Evolutionary conservation across 2,113 vertebrate species (phyloP), one percentile per base, ranked within the genome.

Genomic region (Pelodiscus sinensis): DNA sequence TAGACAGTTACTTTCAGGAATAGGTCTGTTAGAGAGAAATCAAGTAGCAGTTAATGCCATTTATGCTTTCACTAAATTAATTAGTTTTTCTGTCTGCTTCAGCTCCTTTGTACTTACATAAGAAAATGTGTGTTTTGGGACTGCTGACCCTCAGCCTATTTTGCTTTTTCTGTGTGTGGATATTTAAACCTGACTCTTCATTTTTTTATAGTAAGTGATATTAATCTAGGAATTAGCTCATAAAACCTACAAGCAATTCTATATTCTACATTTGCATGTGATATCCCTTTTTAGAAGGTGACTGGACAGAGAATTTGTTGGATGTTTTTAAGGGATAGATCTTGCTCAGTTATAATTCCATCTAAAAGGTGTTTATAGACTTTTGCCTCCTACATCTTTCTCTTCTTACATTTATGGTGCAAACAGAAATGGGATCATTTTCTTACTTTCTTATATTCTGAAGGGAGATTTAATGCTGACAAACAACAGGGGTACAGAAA

Each of bases 21-120:
- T 11, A 80, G 44, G 24, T 11, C 92, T 65, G 84, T 57, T 71
- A 90, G 31, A 71, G 22, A 13, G 80, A 88, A 52, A 92, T 94
- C 65, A 79, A 91, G 38, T 62, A n/a, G 82, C 60, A 88, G n/a
- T 56, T 88, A 92, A 92, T 3, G 0, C 52, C 93, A 78, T 95
- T 96, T 96, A 57, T 25, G 82, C 84, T 94, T 95, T 82, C 80
- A 84, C 81, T 79, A 4, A 27, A 75, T 88, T 94, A 52, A 91
- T 83, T 89, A 62, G 93, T 92, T 96, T 73, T 50, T 94, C 55
- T 35, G 21, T 73, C 81, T 93, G 58, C 52, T 94, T 92, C 85
- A 80, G 65, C 89, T 89, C 90, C 82, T 87, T 85, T 77, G 22
- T 31, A 79, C 84, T 92, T 86, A 27, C 14, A 68, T 79, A 84